Percentiles rank a stretch among this genome's conserved stretches.
Conservation (phyloP, 2,797 vertebrate species). For the Urocyon cinereoargenteus region DNA sequence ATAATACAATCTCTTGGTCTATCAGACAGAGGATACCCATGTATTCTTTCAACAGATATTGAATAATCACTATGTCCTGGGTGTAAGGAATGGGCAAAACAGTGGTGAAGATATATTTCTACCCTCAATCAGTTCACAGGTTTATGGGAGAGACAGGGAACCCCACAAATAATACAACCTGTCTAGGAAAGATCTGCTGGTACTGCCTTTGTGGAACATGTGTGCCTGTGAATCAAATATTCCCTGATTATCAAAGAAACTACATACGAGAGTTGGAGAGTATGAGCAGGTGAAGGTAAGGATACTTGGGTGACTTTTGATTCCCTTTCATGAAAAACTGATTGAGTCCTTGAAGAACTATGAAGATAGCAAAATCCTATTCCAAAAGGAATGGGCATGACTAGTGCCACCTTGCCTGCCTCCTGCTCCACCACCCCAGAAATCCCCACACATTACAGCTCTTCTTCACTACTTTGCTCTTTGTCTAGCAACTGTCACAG, state of each 20-base stretch:
- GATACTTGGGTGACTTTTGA: background rate
- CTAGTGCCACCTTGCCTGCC: background rate
- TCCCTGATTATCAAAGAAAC: conserved; percentile 6
- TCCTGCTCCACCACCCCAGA: background rate
- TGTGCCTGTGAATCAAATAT: background rate
- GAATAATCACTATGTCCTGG: conserved; percentile 5
- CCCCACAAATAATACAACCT: background rate
- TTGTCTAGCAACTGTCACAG: conserved; percentile 70
- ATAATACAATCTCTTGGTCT: conserved; percentile 5
- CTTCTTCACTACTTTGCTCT: conserved; percentile 54
- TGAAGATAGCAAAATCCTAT: background rate
- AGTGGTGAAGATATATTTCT: background rate
- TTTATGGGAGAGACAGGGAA: background rate
- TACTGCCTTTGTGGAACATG: background rate
- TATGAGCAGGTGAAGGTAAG: background rate
- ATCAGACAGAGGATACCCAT: background rate
- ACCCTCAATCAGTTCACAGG: background rate
- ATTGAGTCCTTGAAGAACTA: background rate
- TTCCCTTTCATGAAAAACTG: conserved; percentile 30
- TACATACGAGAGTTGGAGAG: background rate
- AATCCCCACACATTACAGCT: conserved; percentile 35
- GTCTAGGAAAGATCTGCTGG: background rate
- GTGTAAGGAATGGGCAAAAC: background rate
- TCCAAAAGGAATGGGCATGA: conserved; percentile 13
- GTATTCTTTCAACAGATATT: conserved; percentile 22